Base-by-base conservation (phyloP, 2,888 invertebrate genomes). In the Drosophila nr. medialis region DNA sequence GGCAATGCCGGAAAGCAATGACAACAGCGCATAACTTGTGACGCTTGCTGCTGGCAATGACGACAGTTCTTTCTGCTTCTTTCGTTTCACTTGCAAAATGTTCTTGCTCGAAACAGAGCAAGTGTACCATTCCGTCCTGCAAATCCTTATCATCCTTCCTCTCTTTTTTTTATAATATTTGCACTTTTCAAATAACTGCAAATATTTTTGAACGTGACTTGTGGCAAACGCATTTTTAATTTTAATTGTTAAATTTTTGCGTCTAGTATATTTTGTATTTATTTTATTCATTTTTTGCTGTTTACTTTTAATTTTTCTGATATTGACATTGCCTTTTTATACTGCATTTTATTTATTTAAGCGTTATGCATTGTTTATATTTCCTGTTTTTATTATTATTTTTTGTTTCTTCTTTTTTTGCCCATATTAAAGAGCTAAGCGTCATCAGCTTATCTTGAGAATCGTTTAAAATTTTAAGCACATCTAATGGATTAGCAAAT, bases 1-100 rank as follows among this genome's bases (percentile, higher is more conserved):
- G 76, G 80, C 86, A 86, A 71, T 83, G 88, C 88, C 88, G 86
- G 88, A 86, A 86, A 86, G 81, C 86, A 72, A 78, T 53, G 75
- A 66, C 69, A 78, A 63, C 49, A 49, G 24, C 24, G 50, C 72
- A 72, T 75, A 80, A 67, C 77, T 81, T 83, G 86, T 86, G 86
- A 86, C 86, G 86, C 79, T 74, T 56, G 32, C 80, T 77, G 80
- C 69, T 45, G 24, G 24, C 85, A 82, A 77, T 81, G 87, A 87
- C 85, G 87, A 82, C 74, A 82, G 68, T 48, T 64, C 69, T 56
- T 51, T 45, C 24, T 15, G 15, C 15, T 45, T 24, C 15, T 45
- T 24, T 45, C 45, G 24, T 58, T 77, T 71, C 30, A 56, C 62
- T 71, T 65, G 77, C 61, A 75, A 74, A 81, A 72, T 74, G 15